phyloP scores from a whole-genome alignment of 1,140 invertebrate species.

The Diabrotica virgifera region DNA sequence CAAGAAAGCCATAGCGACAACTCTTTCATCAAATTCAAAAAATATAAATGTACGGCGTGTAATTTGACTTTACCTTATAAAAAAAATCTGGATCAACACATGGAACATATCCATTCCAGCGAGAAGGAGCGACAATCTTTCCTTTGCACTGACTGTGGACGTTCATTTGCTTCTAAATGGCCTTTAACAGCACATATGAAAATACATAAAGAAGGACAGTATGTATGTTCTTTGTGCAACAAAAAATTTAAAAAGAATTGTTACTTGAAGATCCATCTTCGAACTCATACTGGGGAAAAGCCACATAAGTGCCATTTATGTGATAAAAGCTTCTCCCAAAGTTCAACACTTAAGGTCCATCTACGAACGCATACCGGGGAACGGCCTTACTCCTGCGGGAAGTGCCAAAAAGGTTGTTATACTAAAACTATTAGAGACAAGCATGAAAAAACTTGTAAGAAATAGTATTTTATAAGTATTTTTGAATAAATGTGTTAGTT shows the following conservation, averaged over 20 bases:
- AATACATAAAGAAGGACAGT: slow-evolving; percentile 12
- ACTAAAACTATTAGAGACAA: not conserved
- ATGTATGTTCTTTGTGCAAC: slow-evolving; percentile 36
- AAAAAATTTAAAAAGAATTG: slow-evolving; percentile 26
- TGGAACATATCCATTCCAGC: not conserved
- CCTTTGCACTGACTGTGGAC: not conserved
- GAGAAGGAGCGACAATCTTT: not conserved
- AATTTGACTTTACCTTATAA: not conserved
- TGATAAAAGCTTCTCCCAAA: slow-evolving; percentile 29
- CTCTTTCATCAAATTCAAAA: no score
- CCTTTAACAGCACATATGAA: not conserved
- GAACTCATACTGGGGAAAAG: slow-evolving; percentile 64
- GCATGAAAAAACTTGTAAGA: not conserved
- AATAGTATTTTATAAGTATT: no score
- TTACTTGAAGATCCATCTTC: slow-evolving; percentile 54
- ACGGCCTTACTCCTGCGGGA: slow-evolving; percentile 66
- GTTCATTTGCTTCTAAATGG: not conserved
- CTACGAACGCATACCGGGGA: slow-evolving; percentile 73
- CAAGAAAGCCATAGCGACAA: no score
- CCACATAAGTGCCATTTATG: slow-evolving; percentile 38
- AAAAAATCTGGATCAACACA: not conserved
- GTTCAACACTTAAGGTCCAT: slow-evolving; percentile 58
- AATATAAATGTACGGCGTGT: no score
- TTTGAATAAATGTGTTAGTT: no score
- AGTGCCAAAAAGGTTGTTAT: slow-evolving; percentile 61